Evolutionary conservation across 2,888 invertebrate genomes (phyloP).

Genomic region (Caenorhabditis becei): DNA sequence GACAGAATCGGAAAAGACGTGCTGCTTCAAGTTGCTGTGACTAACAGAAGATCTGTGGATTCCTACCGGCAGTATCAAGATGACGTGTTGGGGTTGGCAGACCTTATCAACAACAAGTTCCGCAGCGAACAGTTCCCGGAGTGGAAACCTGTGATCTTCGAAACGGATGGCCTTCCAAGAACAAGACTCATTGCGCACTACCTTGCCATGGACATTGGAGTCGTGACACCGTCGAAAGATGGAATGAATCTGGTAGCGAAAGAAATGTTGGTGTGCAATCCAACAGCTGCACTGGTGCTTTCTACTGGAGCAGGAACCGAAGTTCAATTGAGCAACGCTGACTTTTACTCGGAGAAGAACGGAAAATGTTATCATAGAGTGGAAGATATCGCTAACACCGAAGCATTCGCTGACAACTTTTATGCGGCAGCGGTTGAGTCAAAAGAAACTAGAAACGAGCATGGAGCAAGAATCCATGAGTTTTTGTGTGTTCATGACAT

Average conservation of each 20-base stretch:
- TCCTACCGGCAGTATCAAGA: constrained; percentile 75
- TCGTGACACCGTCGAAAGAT: constrained; percentile 78
- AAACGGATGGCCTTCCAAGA: constrained; percentile 75
- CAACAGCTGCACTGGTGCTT: constrained; percentile 72
- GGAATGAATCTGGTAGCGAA: constrained; percentile 79
- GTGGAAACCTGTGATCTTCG: constrained; percentile 76
- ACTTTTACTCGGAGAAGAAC: constrained; percentile 71
- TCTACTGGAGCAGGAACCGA: constrained; percentile 77
- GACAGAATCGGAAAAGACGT: constrained; percentile 74
- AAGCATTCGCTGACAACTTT: constrained; percentile 73
- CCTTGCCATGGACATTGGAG: constrained; percentile 79
- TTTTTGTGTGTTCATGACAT: constrained; percentile 77
- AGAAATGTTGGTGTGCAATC: constrained; percentile 78
- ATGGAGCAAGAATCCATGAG: constrained; percentile 68
- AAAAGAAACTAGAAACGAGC: constrained; percentile 39
- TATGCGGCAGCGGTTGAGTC: constrained; percentile 71
- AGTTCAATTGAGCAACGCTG: constrained; percentile 75
- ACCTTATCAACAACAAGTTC: constrained; percentile 68
- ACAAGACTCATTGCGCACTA: constrained; percentile 74
- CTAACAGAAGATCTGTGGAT: constrained; percentile 75
- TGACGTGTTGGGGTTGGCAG: constrained; percentile 70
- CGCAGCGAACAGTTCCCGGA: constrained; percentile 68
- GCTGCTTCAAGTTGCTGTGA: constrained; percentile 75
- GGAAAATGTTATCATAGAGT: constrained; percentile 75
- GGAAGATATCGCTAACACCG: constrained; percentile 70